Conservation (phyloP, 1,140 invertebrate genomes). For the Ostrea edulis region DNA sequence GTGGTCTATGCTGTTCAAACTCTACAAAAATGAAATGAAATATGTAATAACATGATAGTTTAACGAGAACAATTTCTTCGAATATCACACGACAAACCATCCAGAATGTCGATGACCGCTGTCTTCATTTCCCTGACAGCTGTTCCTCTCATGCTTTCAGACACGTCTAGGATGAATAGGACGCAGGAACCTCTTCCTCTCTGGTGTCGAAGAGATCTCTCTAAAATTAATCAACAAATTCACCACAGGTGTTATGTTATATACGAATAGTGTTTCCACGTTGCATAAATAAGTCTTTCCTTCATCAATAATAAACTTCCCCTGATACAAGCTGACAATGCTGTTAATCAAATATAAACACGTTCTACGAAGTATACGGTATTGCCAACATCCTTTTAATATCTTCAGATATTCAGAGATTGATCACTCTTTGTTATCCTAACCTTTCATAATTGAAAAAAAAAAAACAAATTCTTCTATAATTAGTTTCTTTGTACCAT, state of each 20-base stretch:
- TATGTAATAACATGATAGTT: background rate
- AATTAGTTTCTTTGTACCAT: too few species aligned
- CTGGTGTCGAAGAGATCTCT: background rate
- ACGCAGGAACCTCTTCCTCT: background rate
- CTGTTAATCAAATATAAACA: too few species aligned
- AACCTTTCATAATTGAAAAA: too few species aligned
- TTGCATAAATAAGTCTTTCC: too few species aligned
- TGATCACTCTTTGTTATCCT: too few species aligned
- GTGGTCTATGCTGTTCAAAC: background rate
- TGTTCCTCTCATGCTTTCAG: background rate
- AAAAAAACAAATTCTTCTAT: too few species aligned
- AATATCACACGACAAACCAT: background rate
- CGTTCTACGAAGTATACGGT: too few species aligned
- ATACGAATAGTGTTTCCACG: too few species aligned
- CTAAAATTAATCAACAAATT: background rate
- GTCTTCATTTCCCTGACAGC: background rate
- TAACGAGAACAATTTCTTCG: background rate
- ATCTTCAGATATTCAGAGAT: background rate
- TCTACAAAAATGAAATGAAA: background rate
- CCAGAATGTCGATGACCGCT: background rate
- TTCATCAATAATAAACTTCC: too few species aligned
- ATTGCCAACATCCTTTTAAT: background rate
- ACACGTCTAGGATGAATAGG: background rate
- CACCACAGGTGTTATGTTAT: background rate
- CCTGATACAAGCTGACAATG: too few species aligned